Percentiles rank a stretch among this genome's conserved stretches.
phyloP scores from a whole-genome alignment of 2,113 vertebrate species.

The Riparia riparia region DNA sequence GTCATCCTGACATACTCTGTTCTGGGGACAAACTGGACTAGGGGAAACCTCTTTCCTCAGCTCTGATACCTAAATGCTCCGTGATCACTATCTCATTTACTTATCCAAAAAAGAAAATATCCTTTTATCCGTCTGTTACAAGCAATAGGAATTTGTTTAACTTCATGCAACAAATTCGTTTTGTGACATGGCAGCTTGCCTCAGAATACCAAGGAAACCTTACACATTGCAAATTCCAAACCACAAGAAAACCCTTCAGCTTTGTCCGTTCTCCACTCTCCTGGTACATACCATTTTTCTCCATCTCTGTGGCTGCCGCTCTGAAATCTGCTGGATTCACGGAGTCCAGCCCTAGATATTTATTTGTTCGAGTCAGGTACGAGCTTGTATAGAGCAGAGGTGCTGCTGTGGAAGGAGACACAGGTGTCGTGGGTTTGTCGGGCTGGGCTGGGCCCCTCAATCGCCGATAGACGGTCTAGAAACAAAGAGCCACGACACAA shows the following conservation, averaged over 20 bases:
- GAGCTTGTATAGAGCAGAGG: slow-evolving; percentile 69
- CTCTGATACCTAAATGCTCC: background rate
- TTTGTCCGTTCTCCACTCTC: background rate
- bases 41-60: background rate
- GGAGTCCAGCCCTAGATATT: slow-evolving; percentile 48
- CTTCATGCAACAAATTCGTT: background rate
- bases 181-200: background rate
- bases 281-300: slow-evolving; percentile 75
- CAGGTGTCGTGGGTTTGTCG: slow-evolving; percentile 68
- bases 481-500: background rate
- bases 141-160: background rate
- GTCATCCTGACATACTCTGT: background rate
- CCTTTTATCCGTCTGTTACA: background rate
- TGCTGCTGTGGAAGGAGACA: slow-evolving; percentile 69
- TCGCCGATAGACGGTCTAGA: slow-evolving; percentile 72
- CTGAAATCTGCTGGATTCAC: slow-evolving; percentile 66
- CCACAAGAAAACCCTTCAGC: background rate
- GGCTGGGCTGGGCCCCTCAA: slow-evolving; percentile 57
- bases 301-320: slow-evolving; percentile 72
- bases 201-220: background rate
- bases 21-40: background rate
- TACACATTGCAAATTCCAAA: background rate
- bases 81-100: background rate
- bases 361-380: slow-evolving; percentile 63
- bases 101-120: background rate